Evolutionary conservation across 2,113 vertebrate genomes (phyloP), one percentile per base, ranked within the genome.

Genomic region (Eurystomus gularis): DNA sequence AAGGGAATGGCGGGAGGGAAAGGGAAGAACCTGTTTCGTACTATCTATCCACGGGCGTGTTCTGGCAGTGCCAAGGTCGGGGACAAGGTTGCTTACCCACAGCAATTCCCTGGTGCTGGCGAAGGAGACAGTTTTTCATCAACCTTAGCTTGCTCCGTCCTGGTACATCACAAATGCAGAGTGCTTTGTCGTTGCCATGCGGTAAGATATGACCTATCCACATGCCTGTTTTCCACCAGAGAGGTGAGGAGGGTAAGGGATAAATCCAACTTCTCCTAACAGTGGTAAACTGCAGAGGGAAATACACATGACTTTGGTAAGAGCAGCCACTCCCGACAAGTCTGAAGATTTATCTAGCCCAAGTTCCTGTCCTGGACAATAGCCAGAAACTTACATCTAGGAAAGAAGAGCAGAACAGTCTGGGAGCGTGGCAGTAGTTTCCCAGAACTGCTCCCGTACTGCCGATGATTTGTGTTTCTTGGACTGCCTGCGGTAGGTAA

Each of bases 401-500:
- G 20, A 39, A 39, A 46, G 62, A n/a, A 25, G 28, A 46, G 44
- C n/a, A 13, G 33, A 64, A 28, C 4, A 33, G 51, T 21, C 10
- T 6, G 37, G 11, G 26, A 1, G 0, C 2, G 0, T 54, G 52
- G 51, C 44, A 60, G 52, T 25, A 40, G 26, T 37, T 82, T 64
- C 42, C 51, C 51, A 77, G 51, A 65, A 77, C 13, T 48, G 25
- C 23, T 19, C 28, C 33, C 29, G 7, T 52, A 7, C 33, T 51
- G 33, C n/a, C 44, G 52, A 3, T 10, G 35, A 18, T 54, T 48
- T 17, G 8, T 46, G 29, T 52, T 58, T 48, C n/a, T 15, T 4
- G 25, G 37, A 13, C n/a, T 29, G 60, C 62, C 33, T 39, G 33
- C 57, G 28, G 25, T 10, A 54, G 25, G 25, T 46, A 61, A 24